phyloP scores from a whole-genome alignment of 2,797 vertebrate genomes.

The Crocidura indochinensis region DNA sequence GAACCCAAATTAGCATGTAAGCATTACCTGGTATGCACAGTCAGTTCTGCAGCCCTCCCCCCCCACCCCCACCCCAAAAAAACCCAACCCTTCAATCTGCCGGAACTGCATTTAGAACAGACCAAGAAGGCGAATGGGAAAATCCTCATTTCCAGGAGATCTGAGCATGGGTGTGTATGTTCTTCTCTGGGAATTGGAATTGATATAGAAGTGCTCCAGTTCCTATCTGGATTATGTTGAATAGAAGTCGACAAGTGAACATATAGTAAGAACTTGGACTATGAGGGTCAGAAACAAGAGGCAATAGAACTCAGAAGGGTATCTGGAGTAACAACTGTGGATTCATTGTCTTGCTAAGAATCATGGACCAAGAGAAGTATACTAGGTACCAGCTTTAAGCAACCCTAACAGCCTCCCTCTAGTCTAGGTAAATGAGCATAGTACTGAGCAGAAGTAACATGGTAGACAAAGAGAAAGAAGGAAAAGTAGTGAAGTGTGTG shows the following conservation, averaged over 20 bases:
- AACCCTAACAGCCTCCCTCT: neutral
- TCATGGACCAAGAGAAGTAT: neutral
- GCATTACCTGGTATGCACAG: too few species aligned
- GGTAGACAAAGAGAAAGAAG: neutral
- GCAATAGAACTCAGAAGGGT: neutral
- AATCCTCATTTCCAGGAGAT: neutral
- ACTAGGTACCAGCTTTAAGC: neutral
- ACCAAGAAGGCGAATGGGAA: neutral
- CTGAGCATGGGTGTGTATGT: neutral
- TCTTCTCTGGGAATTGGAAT: neutral
- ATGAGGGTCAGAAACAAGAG: neutral
- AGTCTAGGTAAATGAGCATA: neutral
- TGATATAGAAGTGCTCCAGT: neutral
- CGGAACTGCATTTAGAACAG: neutral
- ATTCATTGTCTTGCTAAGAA: neutral
- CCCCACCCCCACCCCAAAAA: too few species aligned
- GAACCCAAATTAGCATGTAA: too few species aligned
- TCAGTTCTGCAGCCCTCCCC: too few species aligned
- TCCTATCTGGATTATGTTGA: neutral
- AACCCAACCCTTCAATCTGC: neutral
- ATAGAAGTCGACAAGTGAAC: conserved; percentile 1
- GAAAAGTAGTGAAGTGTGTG: neutral
- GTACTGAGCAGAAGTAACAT: neutral
- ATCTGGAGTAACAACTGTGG: neutral
- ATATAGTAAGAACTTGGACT: neutral